Conservation (phyloP, 2,888 invertebrate species). For the Drosophila greeni region DNA sequence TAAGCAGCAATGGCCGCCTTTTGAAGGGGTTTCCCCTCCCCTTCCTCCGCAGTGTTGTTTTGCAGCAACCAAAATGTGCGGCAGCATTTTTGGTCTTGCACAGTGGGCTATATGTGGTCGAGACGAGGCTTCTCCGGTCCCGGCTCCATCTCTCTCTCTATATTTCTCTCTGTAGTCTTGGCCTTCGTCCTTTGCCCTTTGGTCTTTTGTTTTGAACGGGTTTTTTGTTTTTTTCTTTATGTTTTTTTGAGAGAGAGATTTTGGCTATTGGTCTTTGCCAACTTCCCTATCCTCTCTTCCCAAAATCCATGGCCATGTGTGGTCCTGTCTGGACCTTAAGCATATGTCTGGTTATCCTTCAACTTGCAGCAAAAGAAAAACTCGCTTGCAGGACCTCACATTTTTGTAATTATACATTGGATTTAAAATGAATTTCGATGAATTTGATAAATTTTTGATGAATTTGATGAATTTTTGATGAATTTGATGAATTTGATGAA, state of each 20-base stretch:
- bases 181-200: slow-evolving; percentile 11
- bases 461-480: too few species aligned
- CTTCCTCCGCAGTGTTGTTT: slow-evolving; percentile 58
- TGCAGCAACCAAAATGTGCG: slow-evolving; percentile 75
- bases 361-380: too few species aligned
- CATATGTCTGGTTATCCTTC: not conserved
- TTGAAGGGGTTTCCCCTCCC: not conserved
- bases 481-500: too few species aligned
- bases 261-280: slow-evolving; percentile 36
- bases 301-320: not conserved
- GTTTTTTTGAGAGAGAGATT: slow-evolving; percentile 25
- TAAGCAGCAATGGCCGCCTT: slow-evolving; percentile 63
- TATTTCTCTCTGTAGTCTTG: too few species aligned
- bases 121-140: slow-evolving; percentile 22
- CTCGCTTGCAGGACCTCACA: too few species aligned
- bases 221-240: not conserved
- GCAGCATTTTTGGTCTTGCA: slow-evolving; percentile 75
- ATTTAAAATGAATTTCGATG: too few species aligned
- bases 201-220: not conserved
- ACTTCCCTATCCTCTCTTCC: not conserved
- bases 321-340: not conserved
- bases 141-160: slow-evolving; percentile 4
- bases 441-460: too few species aligned
- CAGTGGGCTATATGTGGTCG: slow-evolving; percentile 71
- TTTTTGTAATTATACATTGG: too few species aligned